Evolutionary conservation across 2,797 vertebrate genomes (phyloP).

Genomic region (Argentina silus): DNA sequence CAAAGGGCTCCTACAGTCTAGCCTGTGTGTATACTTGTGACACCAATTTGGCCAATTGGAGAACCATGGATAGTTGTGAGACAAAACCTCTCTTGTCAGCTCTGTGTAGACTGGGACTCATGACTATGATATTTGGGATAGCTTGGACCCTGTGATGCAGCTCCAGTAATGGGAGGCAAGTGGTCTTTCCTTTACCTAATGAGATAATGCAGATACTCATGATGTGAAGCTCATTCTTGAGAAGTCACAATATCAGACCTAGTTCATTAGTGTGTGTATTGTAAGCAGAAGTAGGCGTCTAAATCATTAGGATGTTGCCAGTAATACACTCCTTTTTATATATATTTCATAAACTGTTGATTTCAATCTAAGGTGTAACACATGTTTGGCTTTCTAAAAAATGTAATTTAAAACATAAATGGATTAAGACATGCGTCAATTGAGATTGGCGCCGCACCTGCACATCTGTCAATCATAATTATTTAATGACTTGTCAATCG

Average conservation of each 20-base stretch:
- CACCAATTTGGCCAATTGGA: conserved; percentile 62
- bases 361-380: too few species aligned
- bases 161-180: conserved; percentile 63
- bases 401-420: neutral
- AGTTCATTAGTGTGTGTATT: neutral
- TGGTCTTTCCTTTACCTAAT: conserved; percentile 66
- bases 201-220: conserved; percentile 44
- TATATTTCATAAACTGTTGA: too few species aligned
- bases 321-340: too few species aligned
- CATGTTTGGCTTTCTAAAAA: too few species aligned
- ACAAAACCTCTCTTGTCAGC: conserved; percentile 65
- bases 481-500: neutral
- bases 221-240: conserved; percentile 14
- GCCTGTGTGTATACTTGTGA: conserved; percentile 64
- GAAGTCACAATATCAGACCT: neutral
- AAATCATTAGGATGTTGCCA: too few species aligned
- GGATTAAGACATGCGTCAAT: neutral
- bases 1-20: conserved; percentile 15
- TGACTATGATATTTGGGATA: conserved; percentile 23
- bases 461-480: conserved; percentile 1
- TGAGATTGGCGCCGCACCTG: neutral
- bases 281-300: too few species aligned
- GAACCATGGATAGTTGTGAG: conserved; percentile 26
- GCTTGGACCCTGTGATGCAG: conserved; percentile 29
- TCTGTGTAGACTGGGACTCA: conserved; percentile 26